Evolutionary conservation across 2,797 vertebrate species (phyloP).

Genomic region (Prunella strophiata): DNA sequence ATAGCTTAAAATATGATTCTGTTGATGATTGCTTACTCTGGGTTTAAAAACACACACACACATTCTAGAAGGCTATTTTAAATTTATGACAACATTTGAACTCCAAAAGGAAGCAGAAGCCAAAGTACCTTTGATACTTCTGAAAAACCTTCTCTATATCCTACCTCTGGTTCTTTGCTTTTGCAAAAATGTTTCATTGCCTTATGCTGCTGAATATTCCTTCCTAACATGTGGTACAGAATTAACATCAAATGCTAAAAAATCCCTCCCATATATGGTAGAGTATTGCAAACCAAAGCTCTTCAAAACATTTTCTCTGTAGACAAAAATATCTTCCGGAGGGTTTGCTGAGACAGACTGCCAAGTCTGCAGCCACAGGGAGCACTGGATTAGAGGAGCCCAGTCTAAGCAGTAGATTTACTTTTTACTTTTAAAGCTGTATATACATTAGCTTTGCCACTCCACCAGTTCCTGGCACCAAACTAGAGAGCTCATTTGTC

Average conservation of each 20-base stretch:
- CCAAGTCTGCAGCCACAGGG: constrained; percentile 45
- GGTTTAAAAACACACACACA: neutral
- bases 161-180: neutral
- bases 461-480: neutral
- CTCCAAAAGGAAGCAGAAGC: neutral
- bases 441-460: neutral
- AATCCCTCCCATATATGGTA: constrained; percentile 64
- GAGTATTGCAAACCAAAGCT: constrained; percentile 52
- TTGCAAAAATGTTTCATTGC: neutral
- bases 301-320: constrained; percentile 55
- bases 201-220: constrained; percentile 10
- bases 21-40: neutral
- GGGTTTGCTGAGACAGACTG: constrained; percentile 23
- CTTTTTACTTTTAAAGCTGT: constrained; percentile 14
- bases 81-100: neutral
- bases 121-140: neutral
- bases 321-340: constrained; percentile 52
- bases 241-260: constrained; percentile 54
- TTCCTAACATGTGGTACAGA: constrained; percentile 20
- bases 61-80: neutral
- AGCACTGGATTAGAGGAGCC: constrained; percentile 14
- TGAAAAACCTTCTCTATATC: neutral
- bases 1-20: neutral
- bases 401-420: neutral
- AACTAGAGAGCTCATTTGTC: neutral